Evolutionary conservation across 2,113 vertebrate genomes (phyloP).

Genomic region (Elachura formosa): DNA sequence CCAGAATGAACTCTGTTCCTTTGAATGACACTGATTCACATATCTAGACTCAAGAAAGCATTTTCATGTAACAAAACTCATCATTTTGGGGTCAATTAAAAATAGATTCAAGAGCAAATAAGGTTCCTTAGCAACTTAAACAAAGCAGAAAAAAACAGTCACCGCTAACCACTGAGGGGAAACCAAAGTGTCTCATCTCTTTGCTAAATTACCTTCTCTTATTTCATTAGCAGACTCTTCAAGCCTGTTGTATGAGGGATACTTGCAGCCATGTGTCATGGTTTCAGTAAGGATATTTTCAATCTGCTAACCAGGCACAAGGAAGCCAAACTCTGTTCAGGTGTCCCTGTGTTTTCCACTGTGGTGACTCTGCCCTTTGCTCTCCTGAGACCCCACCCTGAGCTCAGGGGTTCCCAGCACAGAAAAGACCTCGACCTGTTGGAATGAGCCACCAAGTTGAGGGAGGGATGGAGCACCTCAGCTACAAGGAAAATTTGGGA

Average conservation of each 20-base stretch:
- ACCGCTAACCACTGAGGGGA: background rate
- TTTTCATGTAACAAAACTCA: background rate
- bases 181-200: background rate
- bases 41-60: background rate
- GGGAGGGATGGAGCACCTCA: background rate
- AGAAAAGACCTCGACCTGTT: fast-evolving
- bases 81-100: conserved; percentile 2
- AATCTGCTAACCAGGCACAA: background rate
- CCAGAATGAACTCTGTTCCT: background rate
- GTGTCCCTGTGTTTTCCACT: fast-evolving
- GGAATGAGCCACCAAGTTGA: background rate
- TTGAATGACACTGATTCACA: background rate
- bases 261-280: background rate
- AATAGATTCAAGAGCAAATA: conserved; percentile 8
- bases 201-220: background rate
- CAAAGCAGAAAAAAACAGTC: background rate
- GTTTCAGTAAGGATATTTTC: background rate
- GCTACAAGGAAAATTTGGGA: background rate
- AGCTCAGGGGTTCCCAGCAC: fast-evolving
- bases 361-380: background rate
- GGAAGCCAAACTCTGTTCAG: background rate
- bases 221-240: conserved; percentile 13
- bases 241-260: background rate
- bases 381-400: fast-evolving
- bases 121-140: conserved; percentile 7